Base-by-base conservation (phyloP, 2,113 vertebrate genomes). In the Balaenoptera acutorostrata region DNA sequence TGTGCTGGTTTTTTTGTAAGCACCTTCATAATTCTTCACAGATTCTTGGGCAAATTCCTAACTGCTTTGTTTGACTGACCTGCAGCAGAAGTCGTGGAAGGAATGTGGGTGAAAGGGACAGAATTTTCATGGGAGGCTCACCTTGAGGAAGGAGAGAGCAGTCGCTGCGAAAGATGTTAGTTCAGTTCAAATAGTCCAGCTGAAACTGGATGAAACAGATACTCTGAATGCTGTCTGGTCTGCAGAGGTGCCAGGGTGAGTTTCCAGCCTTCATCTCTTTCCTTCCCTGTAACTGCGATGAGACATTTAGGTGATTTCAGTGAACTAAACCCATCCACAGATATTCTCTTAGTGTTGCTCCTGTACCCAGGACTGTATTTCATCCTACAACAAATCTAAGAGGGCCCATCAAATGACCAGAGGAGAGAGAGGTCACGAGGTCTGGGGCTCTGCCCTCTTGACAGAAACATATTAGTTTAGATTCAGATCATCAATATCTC, bases 181-280 rank as follows among this genome's bases (percentile, higher is more conserved):
- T 52, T 72, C 71, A 8, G 21, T 31, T 59, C n/a, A 20, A 9
- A 18, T 31, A 57, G 77, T 25, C 49, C 71, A 68, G 59, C 77
- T 52, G 10, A n/a, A 1, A 1, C 36, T 78, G 61, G 17, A 9
- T 55, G n/a, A 44, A 52, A 2, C 8, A 20, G 20, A 2, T 31
- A 0, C 41, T 25, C 61, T 23, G 41, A n/a, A 7, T 0, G 5
- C 52, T 2, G n/a, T 23, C 17, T 52, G 21, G 5, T 4, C 64
- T 81, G 85, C 9, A 11, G 31, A 21, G 18, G 72, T 27, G 9
- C 18, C 11, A 25, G 72, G 31, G 83, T 18, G 39, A 11, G 23
- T 75, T 33, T n/a, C 29, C n/a, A 9, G 29, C 13, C 44, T 8
- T 36, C 66, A 5, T 23, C 57, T n/a, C 57, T 18, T n/a, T 59